These are phyloP conservation scores for Calameuta idolon DNA, from an alignment of 2,888 invertebrate species.

Conservation along the genomic window DNA sequence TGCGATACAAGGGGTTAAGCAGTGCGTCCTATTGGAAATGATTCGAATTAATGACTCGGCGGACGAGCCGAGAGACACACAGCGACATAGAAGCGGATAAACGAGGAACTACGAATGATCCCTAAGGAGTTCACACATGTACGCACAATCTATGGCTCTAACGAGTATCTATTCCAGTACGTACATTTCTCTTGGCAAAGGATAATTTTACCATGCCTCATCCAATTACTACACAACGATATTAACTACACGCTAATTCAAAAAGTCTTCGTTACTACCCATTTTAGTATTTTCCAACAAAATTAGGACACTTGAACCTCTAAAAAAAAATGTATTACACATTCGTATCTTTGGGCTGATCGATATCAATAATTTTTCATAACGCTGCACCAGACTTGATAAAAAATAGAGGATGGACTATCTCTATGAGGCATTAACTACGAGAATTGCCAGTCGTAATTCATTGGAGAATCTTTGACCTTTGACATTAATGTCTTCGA, in stretches of 20 bases:
- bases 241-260: background rate
- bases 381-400: background rate
- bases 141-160: background rate
- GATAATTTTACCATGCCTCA: background rate
- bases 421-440: background rate
- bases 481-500: slow-evolving; percentile 26
- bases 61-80: slow-evolving; percentile 1
- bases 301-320: background rate
- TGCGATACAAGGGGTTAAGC: slow-evolving; percentile 33
- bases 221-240: background rate
- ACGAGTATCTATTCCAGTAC: background rate
- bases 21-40: slow-evolving; percentile 44
- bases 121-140: slow-evolving; percentile 3
- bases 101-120: background rate
- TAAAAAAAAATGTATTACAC: background rate
- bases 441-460: background rate
- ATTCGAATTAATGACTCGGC: slow-evolving; percentile 50
- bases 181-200: background rate
- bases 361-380: background rate
- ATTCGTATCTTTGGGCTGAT: background rate
- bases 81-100: background rate
- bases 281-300: too few relatives aligned
- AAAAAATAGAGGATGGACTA: background rate
- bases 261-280: background rate
- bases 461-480: slow-evolving; percentile 33